phyloP scores from a whole-genome alignment of 2,888 invertebrate genomes.

The Noctua janthe region DNA sequence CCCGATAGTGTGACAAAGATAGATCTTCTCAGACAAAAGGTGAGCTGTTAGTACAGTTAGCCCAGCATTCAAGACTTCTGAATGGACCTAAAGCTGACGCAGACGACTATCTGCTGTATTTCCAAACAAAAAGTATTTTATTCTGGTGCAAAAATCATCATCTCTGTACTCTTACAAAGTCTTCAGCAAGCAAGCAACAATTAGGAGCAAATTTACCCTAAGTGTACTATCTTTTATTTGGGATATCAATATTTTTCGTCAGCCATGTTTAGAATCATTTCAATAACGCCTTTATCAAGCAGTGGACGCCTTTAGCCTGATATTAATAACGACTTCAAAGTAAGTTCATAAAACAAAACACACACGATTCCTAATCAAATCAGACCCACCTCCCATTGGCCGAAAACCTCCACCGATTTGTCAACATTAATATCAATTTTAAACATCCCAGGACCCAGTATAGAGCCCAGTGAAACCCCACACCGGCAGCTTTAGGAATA shows the following conservation, averaged over 20 bases:
- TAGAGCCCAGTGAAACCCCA: slow-evolving; percentile 71
- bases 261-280: not conserved
- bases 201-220: not conserved
- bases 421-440: slow-evolving; percentile 68
- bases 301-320: not conserved
- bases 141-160: not conserved
- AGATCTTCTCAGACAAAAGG: not conserved
- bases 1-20: no score
- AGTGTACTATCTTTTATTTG: not conserved
- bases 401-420: slow-evolving; percentile 30
- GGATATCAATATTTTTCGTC: not conserved
- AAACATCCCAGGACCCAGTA: slow-evolving; percentile 50
- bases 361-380: slow-evolving; percentile 20
- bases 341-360: slow-evolving; percentile 15
- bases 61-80: no score
- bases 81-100: no score
- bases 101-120: not conserved
- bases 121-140: not conserved
- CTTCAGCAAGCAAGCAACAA: not conserved
- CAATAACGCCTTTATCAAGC: not conserved
- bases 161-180: not conserved
- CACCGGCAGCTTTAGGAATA: slow-evolving; percentile 74
- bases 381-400: slow-evolving; percentile 7
- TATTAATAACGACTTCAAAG: not conserved
- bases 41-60: not conserved